phyloP scores from a whole-genome alignment of 2,888 invertebrate species.

The Drosophila gaucha region DNA sequence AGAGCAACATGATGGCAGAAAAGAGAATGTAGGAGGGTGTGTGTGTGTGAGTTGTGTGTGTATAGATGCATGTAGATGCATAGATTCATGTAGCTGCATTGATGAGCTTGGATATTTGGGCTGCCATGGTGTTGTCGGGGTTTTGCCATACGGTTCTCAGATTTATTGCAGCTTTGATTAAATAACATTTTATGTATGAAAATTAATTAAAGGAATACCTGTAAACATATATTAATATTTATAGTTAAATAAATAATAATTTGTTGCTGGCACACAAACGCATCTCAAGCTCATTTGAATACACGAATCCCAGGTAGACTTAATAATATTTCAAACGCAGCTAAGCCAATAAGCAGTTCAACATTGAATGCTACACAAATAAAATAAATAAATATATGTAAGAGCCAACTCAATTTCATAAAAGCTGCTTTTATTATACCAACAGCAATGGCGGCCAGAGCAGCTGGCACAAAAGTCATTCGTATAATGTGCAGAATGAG shows the following conservation, averaged over 20 bases:
- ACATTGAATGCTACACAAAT: slow-evolving; percentile 25
- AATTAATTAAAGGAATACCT: neutral
- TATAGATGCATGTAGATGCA: slow-evolving; percentile 1
- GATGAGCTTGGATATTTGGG: slow-evolving; percentile 33
- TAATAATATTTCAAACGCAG: neutral
- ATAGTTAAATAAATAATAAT: neutral
- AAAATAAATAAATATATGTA: slow-evolving; percentile 21
- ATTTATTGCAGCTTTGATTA: slow-evolving; percentile 1
- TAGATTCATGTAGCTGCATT: slow-evolving; percentile 20
- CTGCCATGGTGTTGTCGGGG: slow-evolving; percentile 12
- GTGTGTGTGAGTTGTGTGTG: slow-evolving; percentile 5
- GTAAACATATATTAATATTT: neutral
- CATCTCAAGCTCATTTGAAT: slow-evolving; percentile 5
- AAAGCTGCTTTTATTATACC: slow-evolving; percentile 45
- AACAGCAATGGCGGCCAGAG: slow-evolving; percentile 19
- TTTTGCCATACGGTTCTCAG: slow-evolving; percentile 21
- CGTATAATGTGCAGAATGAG: neutral
- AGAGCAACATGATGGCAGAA: slow-evolving; percentile 17
- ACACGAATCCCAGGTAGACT: neutral
- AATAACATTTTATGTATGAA: neutral
- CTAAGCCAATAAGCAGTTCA: slow-evolving; percentile 19
- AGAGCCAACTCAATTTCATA: slow-evolving; percentile 15
- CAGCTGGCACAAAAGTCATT: slow-evolving; percentile 22
- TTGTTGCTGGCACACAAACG: neutral
- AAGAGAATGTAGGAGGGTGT: neutral